Conservation (phyloP, 92 coral and sea anemone genomes). For the Phenganax subtilis region DNA sequence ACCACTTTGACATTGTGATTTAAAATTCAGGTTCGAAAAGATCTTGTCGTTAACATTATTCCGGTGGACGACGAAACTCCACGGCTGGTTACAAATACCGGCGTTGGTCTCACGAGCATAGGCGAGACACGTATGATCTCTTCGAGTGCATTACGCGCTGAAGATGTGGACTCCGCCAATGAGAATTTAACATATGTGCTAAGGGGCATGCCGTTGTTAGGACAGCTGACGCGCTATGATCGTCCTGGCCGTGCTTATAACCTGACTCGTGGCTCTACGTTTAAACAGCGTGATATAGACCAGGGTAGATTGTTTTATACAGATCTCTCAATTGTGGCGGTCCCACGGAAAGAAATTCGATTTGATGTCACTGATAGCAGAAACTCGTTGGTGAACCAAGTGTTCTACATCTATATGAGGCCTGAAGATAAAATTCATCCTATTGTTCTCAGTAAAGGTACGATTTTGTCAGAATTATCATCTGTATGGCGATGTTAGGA, state of each 20-base stretch:
- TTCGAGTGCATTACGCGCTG: constrained; percentile 60
- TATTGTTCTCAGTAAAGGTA: constrained; percentile 63
- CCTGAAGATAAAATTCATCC: constrained; percentile 68
- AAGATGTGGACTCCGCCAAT: constrained; percentile 78
- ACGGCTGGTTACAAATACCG: constrained; percentile 62
- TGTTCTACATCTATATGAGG: constrained; percentile 66
- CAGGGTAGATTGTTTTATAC: constrained; percentile 66
- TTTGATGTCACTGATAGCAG: constrained; percentile 85
- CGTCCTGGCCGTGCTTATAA: constrained; percentile 52
- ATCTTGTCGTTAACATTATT: constrained; percentile 52
- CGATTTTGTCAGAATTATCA: not conserved
- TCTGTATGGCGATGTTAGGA: not conserved
- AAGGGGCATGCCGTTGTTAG: constrained; percentile 65
- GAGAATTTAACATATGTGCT: constrained; percentile 66
- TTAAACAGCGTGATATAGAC: constrained; percentile 63
- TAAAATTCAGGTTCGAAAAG: constrained; percentile 39
- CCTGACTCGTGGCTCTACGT: constrained; percentile 52
- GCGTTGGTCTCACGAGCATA: constrained; percentile 51
- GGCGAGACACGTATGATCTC: constrained; percentile 84
- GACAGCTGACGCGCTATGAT: constrained; percentile 55
- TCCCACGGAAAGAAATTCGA: constrained; percentile 59
- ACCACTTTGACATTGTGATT: no score
- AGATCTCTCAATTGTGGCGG: constrained; percentile 51
- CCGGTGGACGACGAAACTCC: constrained; percentile 95
- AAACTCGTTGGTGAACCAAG: constrained; percentile 69